These are phyloP conservation scores for Lontra canadensis DNA, from an alignment of 2,113 vertebrate genomes.

Conservation along the genomic window DNA sequence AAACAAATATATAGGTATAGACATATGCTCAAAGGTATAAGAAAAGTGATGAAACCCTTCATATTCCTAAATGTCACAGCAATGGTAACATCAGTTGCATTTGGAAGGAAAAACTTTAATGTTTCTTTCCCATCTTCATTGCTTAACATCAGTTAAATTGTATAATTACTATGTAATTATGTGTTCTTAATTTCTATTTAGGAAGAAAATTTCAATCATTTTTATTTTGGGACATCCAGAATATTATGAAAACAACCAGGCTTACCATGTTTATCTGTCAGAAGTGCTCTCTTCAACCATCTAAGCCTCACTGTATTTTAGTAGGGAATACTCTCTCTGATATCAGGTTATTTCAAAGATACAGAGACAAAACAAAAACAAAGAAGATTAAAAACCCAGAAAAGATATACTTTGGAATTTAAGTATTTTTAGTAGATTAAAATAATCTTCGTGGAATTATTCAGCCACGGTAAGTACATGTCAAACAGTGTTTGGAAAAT, in stretches of 20 bases:
- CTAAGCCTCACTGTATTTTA: conserved; percentile 69
- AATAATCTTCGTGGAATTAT: background rate
- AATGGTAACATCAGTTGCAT: background rate
- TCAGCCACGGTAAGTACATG: background rate
- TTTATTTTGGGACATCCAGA: conserved; percentile 65
- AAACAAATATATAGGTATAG: background rate
- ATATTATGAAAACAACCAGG: conserved; percentile 67
- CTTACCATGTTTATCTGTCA: conserved; percentile 61
- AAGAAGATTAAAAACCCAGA: background rate
- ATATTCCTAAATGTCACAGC: background rate
- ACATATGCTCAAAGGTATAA: background rate
- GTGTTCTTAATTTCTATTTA: conserved; percentile 43
- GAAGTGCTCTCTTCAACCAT: conserved; percentile 58
- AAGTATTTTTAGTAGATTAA: background rate
- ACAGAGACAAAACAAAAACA: conserved; percentile 60
- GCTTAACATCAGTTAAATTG: conserved; percentile 45
- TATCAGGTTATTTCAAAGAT: conserved; percentile 68
- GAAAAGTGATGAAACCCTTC: conserved; percentile 2
- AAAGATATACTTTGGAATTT: conserved; percentile 19
- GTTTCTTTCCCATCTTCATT: conserved; percentile 11
- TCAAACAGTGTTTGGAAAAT: background rate
- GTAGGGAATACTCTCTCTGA: background rate
- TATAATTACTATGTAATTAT: conserved; percentile 44
- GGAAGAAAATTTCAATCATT: conserved; percentile 53
- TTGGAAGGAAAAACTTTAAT: background rate